Evolutionary conservation across 2,888 invertebrate genomes (phyloP), one percentile per base, ranked within the genome.

Genomic region (Ceriagrion tenellum): DNA sequence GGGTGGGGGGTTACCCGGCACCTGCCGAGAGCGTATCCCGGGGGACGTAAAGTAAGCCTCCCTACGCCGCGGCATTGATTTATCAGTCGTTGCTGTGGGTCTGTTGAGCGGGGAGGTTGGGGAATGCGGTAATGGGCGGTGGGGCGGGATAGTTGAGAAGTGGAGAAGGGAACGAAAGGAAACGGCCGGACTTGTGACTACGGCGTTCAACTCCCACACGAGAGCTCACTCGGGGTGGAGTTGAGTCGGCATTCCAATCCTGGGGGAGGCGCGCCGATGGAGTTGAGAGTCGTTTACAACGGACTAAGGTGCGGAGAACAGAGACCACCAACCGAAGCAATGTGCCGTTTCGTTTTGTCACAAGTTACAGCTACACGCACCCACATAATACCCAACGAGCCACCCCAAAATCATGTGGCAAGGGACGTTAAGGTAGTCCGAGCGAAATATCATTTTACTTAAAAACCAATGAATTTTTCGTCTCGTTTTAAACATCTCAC

Each of bases 11-110:
- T 12, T 30, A 18, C 30, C 55, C 55, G 59, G 59, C 91, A 91
- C 91, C 91, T 91, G 91, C 91, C 69, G 35, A 40, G 35, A 40
- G 55, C 91, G 59, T 40, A 23, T 63, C 59, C 30, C 91, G 40
- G 69, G 69, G 47, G 69, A 63, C 69, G 81, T 81, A 35, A 59
- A 35, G 69, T 91, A 91, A 91, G 40, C 93, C 69, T 74, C 35
- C 63, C 18, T 69, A 47, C 47, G 13, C 63, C n/a, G 69, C 40
- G 40, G 30, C 47, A 93, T 55, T 91, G 59, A 91, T 91, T 93
- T 93, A 93, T 93, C 74, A 74, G 47, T 35, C 81, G 8, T 12
- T 35, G 81, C 81, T 35, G 81, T 35, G 35, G 81, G 47, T 69
- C 69, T 23, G 26, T n/a, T 69, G 16, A 47, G 63, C 2, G 20